These are phyloP conservation scores for Pandemis corylana DNA, from an alignment of 2,888 invertebrate species.

Conservation along the genomic window DNA sequence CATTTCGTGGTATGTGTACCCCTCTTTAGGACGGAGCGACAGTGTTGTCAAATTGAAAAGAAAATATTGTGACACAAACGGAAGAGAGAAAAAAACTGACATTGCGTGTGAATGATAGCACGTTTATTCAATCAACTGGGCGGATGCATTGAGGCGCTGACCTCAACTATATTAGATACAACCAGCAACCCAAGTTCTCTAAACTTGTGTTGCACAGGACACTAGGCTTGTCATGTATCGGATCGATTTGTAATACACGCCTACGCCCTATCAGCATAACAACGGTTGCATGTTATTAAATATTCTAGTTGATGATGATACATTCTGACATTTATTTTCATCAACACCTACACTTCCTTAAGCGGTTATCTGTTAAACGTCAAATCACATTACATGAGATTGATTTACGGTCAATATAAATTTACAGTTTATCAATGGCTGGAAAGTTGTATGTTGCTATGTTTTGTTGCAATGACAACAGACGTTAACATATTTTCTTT, in stretches of 20 bases:
- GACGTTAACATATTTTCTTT: not conserved
- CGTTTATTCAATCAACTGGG: conserved; percentile 74
- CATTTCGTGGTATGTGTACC: not conserved
- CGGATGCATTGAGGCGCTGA: conserved; percentile 62
- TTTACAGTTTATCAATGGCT: not conserved
- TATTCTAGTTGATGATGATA: conserved; percentile 17
- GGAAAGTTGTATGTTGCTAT: not conserved
- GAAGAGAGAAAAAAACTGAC: conserved; percentile 26
- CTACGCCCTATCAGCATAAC: conserved; percentile 35
- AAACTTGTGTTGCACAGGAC: conserved; percentile 3
- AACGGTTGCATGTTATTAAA: conserved; percentile 27
- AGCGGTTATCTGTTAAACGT: conserved; percentile 9
- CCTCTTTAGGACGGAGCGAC: conserved; percentile 13
- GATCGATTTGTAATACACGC: conserved; percentile 27
- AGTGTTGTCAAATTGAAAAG: conserved; percentile 45
- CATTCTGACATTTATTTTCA: conserved; percentile 23
- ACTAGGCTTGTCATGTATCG: conserved; percentile 19
- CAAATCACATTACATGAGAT: not conserved
- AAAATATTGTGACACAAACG: conserved; percentile 41
- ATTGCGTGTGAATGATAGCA: conserved; percentile 47
- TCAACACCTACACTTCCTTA: conserved; percentile 11
- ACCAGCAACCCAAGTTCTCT: conserved; percentile 20
- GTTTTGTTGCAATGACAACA: not conserved
- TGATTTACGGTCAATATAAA: conserved; percentile 6
- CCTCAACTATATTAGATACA: conserved; percentile 45